Percentiles rank a stretch among this genome's conserved stretches.
Evolutionary conservation across 2,797 vertebrate species (phyloP).

Genomic region (Enteromius fasciolatus): DNA sequence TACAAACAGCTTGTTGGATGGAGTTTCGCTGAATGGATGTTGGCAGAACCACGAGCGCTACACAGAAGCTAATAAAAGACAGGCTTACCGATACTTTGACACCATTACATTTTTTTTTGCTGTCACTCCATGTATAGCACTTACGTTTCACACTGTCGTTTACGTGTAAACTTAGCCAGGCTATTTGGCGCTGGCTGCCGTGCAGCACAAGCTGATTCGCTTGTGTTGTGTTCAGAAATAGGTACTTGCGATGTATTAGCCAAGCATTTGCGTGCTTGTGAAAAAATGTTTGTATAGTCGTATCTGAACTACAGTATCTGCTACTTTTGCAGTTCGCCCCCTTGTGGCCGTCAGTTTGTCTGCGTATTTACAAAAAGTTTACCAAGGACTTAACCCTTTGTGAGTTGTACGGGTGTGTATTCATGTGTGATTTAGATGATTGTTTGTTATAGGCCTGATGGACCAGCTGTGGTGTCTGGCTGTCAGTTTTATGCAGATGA

Average conservation of each 20-base stretch:
- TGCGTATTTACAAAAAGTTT: background rate
- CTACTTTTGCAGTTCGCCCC: background rate
- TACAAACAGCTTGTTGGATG: constrained; percentile 7
- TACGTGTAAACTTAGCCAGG: constrained; percentile 34
- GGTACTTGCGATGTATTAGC: background rate
- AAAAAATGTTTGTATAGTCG: background rate
- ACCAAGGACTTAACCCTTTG: constrained; percentile 30
- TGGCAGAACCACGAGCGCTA: constrained; percentile 20
- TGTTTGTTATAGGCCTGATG: constrained; percentile 25
- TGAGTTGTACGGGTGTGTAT: background rate
- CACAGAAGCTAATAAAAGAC: constrained; percentile 34
- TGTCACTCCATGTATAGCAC: constrained; percentile 2
- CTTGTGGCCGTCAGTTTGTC: background rate
- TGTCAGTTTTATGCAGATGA: constrained; percentile 44
- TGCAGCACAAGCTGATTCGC: background rate
- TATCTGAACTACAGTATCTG: background rate
- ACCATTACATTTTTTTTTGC: constrained; percentile 28
- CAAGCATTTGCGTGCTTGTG: background rate
- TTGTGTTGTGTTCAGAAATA: background rate
- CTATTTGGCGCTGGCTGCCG: background rate
- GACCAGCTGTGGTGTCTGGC: constrained; percentile 42
- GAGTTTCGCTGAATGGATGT: constrained; percentile 24
- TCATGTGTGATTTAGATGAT: constrained; percentile 5
- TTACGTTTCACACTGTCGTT: constrained; percentile 18
- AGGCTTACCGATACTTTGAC: background rate